These are phyloP conservation scores for Gymnodraco acuticeps DNA, from an alignment of 2,797 vertebrate species.

Conservation along the genomic window DNA sequence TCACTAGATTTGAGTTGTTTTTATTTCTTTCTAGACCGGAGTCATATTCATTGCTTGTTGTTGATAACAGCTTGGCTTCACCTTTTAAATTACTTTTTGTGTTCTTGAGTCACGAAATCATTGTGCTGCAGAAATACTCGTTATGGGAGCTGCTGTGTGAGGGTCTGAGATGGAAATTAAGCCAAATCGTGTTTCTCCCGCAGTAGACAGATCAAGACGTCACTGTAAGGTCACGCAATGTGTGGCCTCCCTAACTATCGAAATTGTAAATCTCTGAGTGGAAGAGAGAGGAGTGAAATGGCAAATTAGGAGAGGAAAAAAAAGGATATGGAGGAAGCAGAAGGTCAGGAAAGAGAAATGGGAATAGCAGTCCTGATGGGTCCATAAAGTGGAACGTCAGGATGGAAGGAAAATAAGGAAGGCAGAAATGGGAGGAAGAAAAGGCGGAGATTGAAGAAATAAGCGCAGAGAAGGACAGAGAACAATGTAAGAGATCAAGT, in stretches of 20 bases:
- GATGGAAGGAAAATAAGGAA: background rate
- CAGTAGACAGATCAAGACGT: slow-evolving; percentile 17
- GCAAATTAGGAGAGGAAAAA: background rate
- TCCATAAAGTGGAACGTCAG: slow-evolving; percentile 1
- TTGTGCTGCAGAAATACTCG: background rate
- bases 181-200: slow-evolving; percentile 12
- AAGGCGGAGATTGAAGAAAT: slow-evolving; percentile 19
- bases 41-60: background rate
- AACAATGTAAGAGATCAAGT: slow-evolving; percentile 57
- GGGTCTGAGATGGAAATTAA: slow-evolving; percentile 23
- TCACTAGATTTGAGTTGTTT: background rate
- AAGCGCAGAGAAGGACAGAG: slow-evolving; percentile 15
- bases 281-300: background rate
- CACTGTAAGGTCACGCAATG: slow-evolving; percentile 26
- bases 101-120: background rate
- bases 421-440: background rate
- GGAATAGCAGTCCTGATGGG: background rate
- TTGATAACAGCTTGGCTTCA: background rate
- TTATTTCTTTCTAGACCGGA: background rate
- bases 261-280: slow-evolving; percentile 3
- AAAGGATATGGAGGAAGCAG: slow-evolving; percentile 1
- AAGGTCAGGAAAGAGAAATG: slow-evolving; percentile 6
- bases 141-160: background rate
- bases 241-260: slow-evolving; percentile 15
- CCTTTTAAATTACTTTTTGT: background rate